These are phyloP conservation scores for Dendrocincla fuliginosa DNA, from an alignment of 2,797 vertebrate species.

Conservation along the genomic window DNA sequence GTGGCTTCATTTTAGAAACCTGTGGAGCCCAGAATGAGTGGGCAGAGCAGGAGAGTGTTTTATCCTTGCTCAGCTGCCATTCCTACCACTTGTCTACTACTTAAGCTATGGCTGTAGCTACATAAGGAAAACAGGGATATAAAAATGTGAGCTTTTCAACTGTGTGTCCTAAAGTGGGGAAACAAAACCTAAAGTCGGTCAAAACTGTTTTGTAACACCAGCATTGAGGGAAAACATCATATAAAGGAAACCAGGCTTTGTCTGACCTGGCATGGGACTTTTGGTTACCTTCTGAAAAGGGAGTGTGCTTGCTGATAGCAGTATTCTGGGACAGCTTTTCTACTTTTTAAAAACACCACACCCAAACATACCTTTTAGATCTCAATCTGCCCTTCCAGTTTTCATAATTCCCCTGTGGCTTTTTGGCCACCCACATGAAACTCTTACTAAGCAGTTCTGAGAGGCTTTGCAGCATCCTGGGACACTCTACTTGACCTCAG, in stretches of 20 bases:
- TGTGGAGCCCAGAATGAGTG: background rate
- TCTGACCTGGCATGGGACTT: background rate
- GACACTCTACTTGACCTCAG: background rate
- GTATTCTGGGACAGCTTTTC: background rate
- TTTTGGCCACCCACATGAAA: background rate
- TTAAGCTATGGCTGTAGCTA: background rate
- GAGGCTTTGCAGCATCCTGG: background rate
- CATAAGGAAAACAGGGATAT: background rate
- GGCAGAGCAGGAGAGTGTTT: background rate
- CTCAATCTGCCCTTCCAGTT: background rate
- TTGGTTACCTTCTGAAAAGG: background rate
- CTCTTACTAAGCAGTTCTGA: background rate
- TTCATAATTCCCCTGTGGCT: background rate
- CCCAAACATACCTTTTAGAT: background rate
- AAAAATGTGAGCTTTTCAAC: background rate
- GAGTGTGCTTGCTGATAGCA: background rate
- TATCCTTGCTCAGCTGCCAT: background rate
- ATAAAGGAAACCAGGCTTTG: background rate
- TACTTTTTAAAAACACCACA: background rate
- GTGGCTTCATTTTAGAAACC: background rate
- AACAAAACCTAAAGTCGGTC: background rate
- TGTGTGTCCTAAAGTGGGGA: background rate
- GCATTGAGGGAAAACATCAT: background rate
- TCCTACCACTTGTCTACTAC: background rate
- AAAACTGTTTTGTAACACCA: background rate